Base-by-base conservation (phyloP, 2,888 invertebrate species). In the Vandiemenella viatica region DNA sequence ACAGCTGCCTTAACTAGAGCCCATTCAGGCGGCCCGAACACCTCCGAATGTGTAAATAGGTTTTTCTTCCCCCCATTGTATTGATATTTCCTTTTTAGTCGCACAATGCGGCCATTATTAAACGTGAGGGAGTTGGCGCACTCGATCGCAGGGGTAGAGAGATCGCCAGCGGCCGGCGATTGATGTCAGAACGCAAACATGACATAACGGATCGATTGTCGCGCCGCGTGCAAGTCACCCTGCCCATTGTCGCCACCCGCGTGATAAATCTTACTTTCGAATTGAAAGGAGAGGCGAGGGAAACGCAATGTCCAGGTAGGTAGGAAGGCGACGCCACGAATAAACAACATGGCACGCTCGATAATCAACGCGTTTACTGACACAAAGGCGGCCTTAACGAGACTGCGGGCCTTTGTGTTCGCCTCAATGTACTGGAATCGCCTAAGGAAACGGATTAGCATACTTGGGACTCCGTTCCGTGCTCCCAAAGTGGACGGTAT, bases 51-150 rank as follows among this genome's bases (percentile, higher is more conserved):
- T 32, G 21, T 43, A 21, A 19, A 22, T 43, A 22, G 21, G 15
- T 10, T 43, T 43, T 43, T 43, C 23, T 43, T 23, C 23, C 43
- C 16, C 22, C 22, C 43, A 43, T 23, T 43, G 43, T 43, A 23
- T 22, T 43, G 43, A 43, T 43, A 43, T 13, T 23, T 21, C 23
- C 23, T 43, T 43, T 19, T 43, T 43, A 32, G 10, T n/a, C 32
- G 32, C 32, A 32, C 32, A 32, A 32, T 32, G 32, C 32, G 32
- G 32, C 32, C 32, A 32, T 32, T 32, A 32, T 32, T 32, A 32
- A 32, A 32, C 32, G 32, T n/a, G 32, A 13, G 32, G 10, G 32
- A n/a, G 32, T 32, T 13, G 32, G n/a, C 32, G 32, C n/a, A n/a
- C n/a, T n/a, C 13, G 32, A n/a, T 13, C 32, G 32, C 32, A 32